These are phyloP conservation scores for Achroia grisella DNA, from an alignment of 1,140 invertebrate species.

Conservation along the genomic window DNA sequence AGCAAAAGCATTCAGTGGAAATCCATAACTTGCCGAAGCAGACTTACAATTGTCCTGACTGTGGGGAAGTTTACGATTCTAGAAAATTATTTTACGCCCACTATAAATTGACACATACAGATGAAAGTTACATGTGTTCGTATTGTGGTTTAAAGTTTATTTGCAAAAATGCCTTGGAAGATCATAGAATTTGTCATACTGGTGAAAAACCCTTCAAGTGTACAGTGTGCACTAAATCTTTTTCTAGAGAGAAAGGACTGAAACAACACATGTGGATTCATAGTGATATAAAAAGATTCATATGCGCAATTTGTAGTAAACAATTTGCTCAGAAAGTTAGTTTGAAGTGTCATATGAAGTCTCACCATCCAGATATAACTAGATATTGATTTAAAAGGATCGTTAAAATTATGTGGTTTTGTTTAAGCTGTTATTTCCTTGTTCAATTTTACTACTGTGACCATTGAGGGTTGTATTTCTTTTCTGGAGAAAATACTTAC, in stretches of 20 bases:
- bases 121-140: conserved; percentile 38
- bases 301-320: conserved; percentile 70
- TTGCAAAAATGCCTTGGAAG: conserved; percentile 32
- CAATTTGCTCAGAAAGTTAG: conserved; percentile 69
- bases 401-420: too few species aligned
- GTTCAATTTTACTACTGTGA: too few species aligned
- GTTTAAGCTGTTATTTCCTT: too few species aligned
- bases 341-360: conserved; percentile 47
- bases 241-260: conserved; percentile 65
- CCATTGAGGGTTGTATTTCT: conserved; percentile 25
- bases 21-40: conserved; percentile 30
- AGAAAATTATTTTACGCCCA: conserved; percentile 46
- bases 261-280: conserved; percentile 71
- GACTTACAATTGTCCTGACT: conserved; percentile 45
- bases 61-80: conserved; percentile 26
- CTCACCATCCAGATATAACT: conserved; percentile 38
- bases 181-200: conserved; percentile 45
- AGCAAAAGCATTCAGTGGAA: conserved; percentile 38
- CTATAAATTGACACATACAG: conserved; percentile 43
- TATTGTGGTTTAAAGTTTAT: conserved; percentile 48
- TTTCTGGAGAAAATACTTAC: neutral
- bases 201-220: conserved; percentile 53
- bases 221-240: conserved; percentile 62
- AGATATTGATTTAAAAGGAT: too few species aligned
- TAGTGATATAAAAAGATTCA: conserved; percentile 45